Percentiles rank a stretch among this genome's conserved stretches.
Conservation (phyloP, 1,140 invertebrate species). For the Heliconius himera region DNA sequence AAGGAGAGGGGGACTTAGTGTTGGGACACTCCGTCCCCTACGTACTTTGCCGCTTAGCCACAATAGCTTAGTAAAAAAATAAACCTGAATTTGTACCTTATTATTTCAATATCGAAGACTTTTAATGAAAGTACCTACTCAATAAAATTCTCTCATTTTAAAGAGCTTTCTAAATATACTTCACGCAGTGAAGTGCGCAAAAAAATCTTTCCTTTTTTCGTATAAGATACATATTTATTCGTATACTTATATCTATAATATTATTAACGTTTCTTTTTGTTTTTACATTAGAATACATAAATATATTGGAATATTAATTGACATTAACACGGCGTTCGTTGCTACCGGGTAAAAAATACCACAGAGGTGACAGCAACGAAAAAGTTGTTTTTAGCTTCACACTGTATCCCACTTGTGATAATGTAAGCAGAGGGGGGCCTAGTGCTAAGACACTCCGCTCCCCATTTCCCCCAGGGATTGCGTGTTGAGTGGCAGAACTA, state of each 20-base stretch:
- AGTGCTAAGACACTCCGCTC: too few relatives aligned
- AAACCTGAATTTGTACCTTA: not conserved
- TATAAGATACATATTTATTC: not conserved
- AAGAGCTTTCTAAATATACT: constrained; percentile 11
- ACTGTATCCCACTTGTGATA: too few relatives aligned
- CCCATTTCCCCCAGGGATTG: too few relatives aligned
- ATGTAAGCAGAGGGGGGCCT: too few relatives aligned
- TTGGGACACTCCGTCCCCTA: too few relatives aligned
- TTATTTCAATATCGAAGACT: constrained; percentile 1
- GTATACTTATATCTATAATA: not conserved
- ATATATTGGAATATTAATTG: not conserved
- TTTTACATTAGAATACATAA: not conserved
- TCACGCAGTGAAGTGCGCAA: not conserved
- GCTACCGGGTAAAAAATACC: too few relatives aligned
- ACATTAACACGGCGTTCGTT: too few relatives aligned
- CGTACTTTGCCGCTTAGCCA: too few relatives aligned
- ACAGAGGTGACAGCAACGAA: too few relatives aligned
- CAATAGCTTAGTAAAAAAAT: not conserved
- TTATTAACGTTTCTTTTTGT: not conserved
- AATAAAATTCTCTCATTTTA: constrained; percentile 2
- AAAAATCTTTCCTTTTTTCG: not conserved
- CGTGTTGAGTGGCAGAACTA: too few relatives aligned
- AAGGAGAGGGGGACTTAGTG: too few relatives aligned
- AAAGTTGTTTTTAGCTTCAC: too few relatives aligned
- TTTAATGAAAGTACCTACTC: constrained; percentile 5